Evolutionary conservation across 2,113 vertebrate genomes (phyloP).

Genomic region (Calyptommatus sinebrachiatus): DNA sequence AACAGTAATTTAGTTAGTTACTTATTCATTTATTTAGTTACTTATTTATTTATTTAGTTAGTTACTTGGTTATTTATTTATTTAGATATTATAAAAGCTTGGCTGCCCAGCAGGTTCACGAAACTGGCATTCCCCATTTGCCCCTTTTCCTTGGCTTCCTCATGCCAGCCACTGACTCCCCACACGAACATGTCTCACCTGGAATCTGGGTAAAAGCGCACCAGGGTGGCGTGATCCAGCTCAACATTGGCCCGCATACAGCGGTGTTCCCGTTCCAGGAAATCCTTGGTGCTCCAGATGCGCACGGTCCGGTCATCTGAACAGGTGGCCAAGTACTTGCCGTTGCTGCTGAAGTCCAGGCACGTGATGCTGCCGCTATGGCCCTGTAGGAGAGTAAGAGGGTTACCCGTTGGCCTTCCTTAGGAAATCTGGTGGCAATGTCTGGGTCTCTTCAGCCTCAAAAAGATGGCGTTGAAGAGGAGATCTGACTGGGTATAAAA

Average conservation of each 20-base stretch:
- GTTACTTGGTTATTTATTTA: no score
- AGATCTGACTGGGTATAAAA: no score
- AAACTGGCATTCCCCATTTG: not conserved
- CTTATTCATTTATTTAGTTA: no score
- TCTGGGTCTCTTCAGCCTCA: no score
- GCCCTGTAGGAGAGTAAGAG: conserved; percentile 63
- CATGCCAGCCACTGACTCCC: not conserved
- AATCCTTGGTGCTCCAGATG: conserved; percentile 95
- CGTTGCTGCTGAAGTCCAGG: conserved; percentile 93
- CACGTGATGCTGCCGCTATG: conserved; percentile 86
- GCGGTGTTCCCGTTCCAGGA: conserved; percentile 85
- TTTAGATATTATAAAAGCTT: no score
- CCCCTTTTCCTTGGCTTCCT: not conserved
- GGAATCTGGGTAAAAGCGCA: conserved; percentile 91
- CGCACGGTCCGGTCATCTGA: conserved; percentile 88
- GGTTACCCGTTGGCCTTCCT: not conserved
- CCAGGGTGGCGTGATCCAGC: conserved; percentile 85
- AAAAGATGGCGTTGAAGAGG: no score
- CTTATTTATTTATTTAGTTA: no score
- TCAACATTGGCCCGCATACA: conserved; percentile 86
- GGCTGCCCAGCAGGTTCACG: not conserved
- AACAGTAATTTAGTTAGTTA: no score
- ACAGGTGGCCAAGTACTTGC: conserved; percentile 92
- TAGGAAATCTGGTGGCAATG: no score
- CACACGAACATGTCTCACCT: conserved; percentile 68